Evolutionary conservation across 2,888 invertebrate genomes (phyloP), one percentile per base, ranked within the genome.

Genomic region (Yponomeuta evonymella): DNA sequence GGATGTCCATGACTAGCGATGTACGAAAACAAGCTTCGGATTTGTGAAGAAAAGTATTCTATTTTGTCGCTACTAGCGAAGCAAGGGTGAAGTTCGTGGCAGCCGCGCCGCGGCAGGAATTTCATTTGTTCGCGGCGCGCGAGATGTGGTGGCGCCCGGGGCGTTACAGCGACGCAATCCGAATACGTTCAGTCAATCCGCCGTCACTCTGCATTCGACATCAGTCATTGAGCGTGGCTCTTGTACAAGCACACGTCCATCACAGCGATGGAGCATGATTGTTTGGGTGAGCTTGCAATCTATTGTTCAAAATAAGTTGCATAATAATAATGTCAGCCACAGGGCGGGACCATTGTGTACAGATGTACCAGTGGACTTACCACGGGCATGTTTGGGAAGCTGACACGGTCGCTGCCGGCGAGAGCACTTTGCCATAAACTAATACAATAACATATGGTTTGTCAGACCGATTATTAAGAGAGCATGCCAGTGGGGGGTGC

Each of bases 381-480:
- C 51, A 58, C 51, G 51, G 65, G 70, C 63, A 64, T 58, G 51
- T 58, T 58, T 58, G 51, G 51, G 51, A 58, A 58, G 15, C 51
- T 58, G 51, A 12, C 51, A 15, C n/a, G 30, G 64, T 3, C 10
- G 64, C 23, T 10, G 64, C 29, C 3, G 64, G 23, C 23, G 64
- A 29, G 65, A 29, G 65, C 51, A 58, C 51, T 58, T 58, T 58
- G 0, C 15, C 51, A 15, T 9, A 58, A 58, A 58, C 51, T 58
- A 58, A 58, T 58, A 58, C 51, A 58, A 58, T 58, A 58, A 58
- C 51, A 58, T 58, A 58, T 15, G 51, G 51, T 15, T 58, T 58
- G 51, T 58, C 51, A 58, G 51, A 58, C 15, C 51, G 15, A 15
- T 12, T 58, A 58, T 58, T 58, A 58, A 58, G 51, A 58, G 51